A percentile compares a stretch with the other conserved stretches of the same genome.
phyloP scores from a whole-genome alignment of 2,888 invertebrate genomes.

The Xylota sylvarum region DNA sequence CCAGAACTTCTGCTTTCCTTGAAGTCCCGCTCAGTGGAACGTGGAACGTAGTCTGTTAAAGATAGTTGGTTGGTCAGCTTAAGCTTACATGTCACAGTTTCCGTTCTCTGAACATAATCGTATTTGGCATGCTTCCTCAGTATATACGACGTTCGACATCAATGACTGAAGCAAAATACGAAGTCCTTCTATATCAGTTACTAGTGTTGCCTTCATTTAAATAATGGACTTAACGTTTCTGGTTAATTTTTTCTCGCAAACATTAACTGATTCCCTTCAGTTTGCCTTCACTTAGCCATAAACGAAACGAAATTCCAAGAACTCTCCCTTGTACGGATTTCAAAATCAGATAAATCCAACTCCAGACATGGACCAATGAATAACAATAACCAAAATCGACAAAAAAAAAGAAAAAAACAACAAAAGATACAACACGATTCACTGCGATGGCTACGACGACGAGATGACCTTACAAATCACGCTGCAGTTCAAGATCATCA shows the following conservation, averaged over 20 bases:
- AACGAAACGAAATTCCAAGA: slow-evolving; percentile 63
- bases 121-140: too few relatives aligned
- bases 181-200: too few relatives aligned
- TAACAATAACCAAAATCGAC: slow-evolving; percentile 69
- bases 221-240: background rate
- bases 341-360: slow-evolving; percentile 69
- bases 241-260: background rate
- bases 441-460: slow-evolving; percentile 36
- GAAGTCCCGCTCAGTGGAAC: too few relatives aligned
- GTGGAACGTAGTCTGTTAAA: too few relatives aligned
- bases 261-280: slow-evolving; percentile 8
- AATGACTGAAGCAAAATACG: too few relatives aligned
- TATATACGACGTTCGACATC: too few relatives aligned
- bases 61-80: too few relatives aligned
- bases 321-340: slow-evolving; percentile 47
- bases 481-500: slow-evolving; percentile 76
- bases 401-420: slow-evolving; percentile 13
- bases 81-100: too few relatives aligned
- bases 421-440: slow-evolving; percentile 42
- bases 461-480: slow-evolving; percentile 76
- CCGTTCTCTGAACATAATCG: too few relatives aligned
- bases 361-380: slow-evolving; percentile 73
- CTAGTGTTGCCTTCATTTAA: background rate
- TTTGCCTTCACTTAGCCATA: slow-evolving; percentile 20
- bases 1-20: too few relatives aligned